Evolutionary conservation across 2,113 vertebrate species (phyloP).

Genomic region (Clinocottus analis): DNA sequence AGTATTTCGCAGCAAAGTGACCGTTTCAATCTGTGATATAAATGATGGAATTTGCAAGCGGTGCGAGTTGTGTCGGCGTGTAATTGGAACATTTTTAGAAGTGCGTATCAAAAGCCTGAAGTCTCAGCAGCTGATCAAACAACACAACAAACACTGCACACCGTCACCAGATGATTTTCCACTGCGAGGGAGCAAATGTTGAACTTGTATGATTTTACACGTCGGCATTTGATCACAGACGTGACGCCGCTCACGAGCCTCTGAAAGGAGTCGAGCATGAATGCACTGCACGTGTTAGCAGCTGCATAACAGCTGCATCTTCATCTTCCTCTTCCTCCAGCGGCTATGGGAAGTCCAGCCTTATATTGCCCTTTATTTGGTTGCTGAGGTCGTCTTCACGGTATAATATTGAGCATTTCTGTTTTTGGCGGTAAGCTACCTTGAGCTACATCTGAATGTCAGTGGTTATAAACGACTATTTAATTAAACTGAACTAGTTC

Average conservation of each 20-base stretch:
- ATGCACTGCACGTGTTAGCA: not conserved
- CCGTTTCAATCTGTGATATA: not conserved
- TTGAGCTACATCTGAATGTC: not conserved
- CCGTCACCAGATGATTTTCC: too few relatives aligned
- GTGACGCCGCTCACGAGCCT: too few relatives aligned
- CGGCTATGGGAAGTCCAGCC: not conserved
- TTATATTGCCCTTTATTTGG: not conserved
- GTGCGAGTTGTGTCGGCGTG: not conserved
- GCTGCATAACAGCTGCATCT: not conserved
- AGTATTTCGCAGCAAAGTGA: not conserved
- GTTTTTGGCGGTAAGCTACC: not conserved
- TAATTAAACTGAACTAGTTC: not conserved
- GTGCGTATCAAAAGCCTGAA: not conserved
- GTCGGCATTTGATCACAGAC: too few relatives aligned
- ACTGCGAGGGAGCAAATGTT: too few relatives aligned
- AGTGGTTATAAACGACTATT: not conserved
- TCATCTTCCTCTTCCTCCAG: not conserved
- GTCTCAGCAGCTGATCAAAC: not conserved
- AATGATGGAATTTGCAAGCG: not conserved
- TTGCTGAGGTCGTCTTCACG: not conserved
- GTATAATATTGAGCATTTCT: not conserved
- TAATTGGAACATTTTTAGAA: not conserved
- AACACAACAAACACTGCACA: not conserved
- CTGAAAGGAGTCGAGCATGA: too few relatives aligned
- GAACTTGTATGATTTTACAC: too few relatives aligned